Conservation (phyloP, 2,888 invertebrate species). For the Amiota minor region DNA sequence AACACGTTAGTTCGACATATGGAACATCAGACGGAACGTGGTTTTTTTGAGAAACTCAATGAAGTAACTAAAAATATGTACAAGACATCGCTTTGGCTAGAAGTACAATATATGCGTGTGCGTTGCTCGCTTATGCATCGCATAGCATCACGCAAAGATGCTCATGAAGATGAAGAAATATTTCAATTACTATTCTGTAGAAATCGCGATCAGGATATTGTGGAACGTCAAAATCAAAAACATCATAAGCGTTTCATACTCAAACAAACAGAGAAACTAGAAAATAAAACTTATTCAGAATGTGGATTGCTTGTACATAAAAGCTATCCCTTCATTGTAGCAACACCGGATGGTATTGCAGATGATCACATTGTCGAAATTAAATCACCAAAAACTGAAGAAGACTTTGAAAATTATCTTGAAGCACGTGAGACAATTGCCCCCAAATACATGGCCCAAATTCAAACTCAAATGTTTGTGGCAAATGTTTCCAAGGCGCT, state of each 20-base stretch:
- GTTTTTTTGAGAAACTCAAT: conserved; percentile 65
- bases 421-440: conserved; percentile 71
- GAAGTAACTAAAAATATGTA: conserved; percentile 67
- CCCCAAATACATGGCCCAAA: conserved; percentile 73
- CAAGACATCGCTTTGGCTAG: conserved; percentile 70
- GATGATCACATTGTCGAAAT: conserved; percentile 73
- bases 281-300: conserved; percentile 70
- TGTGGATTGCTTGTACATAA: conserved; percentile 69
- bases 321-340: conserved; percentile 70
- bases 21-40: conserved; percentile 67
- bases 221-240: conserved; percentile 69
- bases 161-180: conserved; percentile 67
- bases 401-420: conserved; percentile 73
- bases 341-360: conserved; percentile 71
- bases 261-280: conserved; percentile 72
- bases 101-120: conserved; percentile 70
- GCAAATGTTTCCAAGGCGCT: conserved; percentile 72
- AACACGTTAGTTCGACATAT: conserved; percentile 65
- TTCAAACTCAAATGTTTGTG: conserved; percentile 73
- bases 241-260: conserved; percentile 72
- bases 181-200: conserved; percentile 70
- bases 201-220: conserved; percentile 66
- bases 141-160: conserved; percentile 65
- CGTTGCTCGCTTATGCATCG: conserved; percentile 71
- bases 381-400: conserved; percentile 72